Evolutionary conservation across 2,113 vertebrate species (phyloP).

Genomic region (Pachyramphus minor): DNA sequence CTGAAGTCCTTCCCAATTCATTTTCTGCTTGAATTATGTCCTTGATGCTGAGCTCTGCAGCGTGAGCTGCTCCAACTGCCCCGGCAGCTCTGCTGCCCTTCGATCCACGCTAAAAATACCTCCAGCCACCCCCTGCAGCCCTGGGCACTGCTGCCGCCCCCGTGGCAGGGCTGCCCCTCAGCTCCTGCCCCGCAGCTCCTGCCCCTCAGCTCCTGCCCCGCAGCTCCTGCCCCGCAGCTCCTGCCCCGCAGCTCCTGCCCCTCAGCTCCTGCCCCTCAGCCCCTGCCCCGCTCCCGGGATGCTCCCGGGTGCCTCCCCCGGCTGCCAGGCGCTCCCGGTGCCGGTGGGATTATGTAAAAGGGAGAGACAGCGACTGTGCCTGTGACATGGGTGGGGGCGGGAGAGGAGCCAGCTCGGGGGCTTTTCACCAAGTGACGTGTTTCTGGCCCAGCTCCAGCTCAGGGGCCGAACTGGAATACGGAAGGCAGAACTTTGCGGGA

Average conservation of each 20-base stretch:
- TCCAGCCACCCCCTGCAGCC: fast-evolving
- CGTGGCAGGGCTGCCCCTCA: neutral
- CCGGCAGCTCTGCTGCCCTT: neutral
- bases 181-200: neutral
- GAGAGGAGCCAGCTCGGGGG: slow-evolving; percentile 12
- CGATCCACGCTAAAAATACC: neutral
- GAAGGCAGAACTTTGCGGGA: neutral
- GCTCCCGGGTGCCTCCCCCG: slow-evolving; percentile 44
- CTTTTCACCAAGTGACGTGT: neutral
- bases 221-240: neutral
- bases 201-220: neutral
- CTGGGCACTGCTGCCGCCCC: neutral
- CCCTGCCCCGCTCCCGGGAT: neutral
- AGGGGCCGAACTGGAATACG: neutral
- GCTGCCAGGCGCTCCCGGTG: slow-evolving; percentile 53
- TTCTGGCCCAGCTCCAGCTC: slow-evolving; percentile 54
- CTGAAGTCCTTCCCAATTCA: neutral
- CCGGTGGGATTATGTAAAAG: slow-evolving; percentile 59
- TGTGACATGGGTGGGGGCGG: slow-evolving; percentile 21
- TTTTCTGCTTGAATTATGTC: neutral
- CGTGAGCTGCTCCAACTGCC: neutral
- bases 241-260: neutral
- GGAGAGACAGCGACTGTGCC: neutral
- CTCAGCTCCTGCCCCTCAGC: neutral
- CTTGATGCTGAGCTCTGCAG: neutral